Evolutionary conservation across 2,888 invertebrate genomes (phyloP).

Genomic region (Orchesella flavescens): DNA sequence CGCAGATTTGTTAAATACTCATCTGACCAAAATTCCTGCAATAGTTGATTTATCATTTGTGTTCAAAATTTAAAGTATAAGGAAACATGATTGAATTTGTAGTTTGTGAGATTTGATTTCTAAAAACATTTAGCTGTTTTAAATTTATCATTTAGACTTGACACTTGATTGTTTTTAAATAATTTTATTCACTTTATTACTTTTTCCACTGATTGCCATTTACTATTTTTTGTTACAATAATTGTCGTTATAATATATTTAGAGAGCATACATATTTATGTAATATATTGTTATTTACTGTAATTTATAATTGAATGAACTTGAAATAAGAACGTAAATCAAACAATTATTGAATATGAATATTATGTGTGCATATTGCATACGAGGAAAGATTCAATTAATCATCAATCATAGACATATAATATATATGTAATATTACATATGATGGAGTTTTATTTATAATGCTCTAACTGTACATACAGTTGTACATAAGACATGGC

Average conservation of each 20-base stretch:
- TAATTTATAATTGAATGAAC: not conserved
- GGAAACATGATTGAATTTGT: not conserved
- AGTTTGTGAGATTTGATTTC: not conserved
- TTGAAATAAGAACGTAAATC: not conserved
- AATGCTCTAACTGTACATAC: not conserved
- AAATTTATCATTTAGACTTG: not conserved
- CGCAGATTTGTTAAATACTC: too few relatives aligned
- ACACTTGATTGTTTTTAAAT: constrained; percentile 5
- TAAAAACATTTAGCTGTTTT: not conserved
- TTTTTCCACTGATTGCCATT: constrained; percentile 43
- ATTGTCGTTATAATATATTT: not conserved
- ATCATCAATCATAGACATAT: too few relatives aligned
- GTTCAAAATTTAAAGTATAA: too few relatives aligned
- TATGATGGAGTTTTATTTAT: not conserved
- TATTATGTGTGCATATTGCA: not conserved
- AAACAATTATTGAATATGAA: not conserved
- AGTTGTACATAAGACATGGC: not conserved
- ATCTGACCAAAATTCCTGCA: too few relatives aligned
- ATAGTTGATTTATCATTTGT: too few relatives aligned
- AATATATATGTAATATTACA: too few relatives aligned
- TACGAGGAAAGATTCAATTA: too few relatives aligned
- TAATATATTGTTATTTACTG: constrained; percentile 8
- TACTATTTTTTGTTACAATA: constrained; percentile 17
- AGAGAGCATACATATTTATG: not conserved
- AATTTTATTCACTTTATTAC: constrained; percentile 34